Percentiles rank a stretch among this genome's conserved stretches.
phyloP scores from a whole-genome alignment of 2,797 vertebrate species.

The Catostomus latipinnis region DNA sequence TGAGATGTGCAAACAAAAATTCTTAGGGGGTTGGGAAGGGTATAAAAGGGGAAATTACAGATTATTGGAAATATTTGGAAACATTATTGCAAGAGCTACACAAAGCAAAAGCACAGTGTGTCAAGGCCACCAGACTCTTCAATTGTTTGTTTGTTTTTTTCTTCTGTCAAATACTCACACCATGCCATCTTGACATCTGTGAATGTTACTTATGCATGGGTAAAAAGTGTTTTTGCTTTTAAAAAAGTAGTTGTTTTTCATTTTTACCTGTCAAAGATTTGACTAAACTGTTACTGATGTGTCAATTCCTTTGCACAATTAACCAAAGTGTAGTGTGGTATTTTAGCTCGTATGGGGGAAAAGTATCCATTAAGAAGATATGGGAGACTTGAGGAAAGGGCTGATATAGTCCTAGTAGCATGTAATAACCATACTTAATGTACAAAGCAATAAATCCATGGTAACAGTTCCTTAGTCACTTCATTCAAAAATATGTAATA shows the following conservation, averaged over 20 bases:
- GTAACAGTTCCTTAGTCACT: conserved; percentile 80
- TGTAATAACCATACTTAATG: conserved; percentile 81
- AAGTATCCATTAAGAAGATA: conserved; percentile 52
- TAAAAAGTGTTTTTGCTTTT: conserved; percentile 72
- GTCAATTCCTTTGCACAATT: conserved; percentile 83
- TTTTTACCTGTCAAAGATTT: conserved; percentile 37
- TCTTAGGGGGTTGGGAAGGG: conserved; percentile 3
- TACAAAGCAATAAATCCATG: conserved; percentile 98
- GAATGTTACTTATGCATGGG: conserved; percentile 81
- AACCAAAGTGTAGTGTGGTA: conserved; percentile 84
- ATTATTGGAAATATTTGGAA: conserved; percentile 3
- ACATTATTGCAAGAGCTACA: conserved; percentile 18
- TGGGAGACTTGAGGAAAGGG: conserved; percentile 59
- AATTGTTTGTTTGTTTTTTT: conserved; percentile 49
- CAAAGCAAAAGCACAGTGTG: conserved; percentile 59
- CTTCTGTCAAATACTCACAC: conserved; percentile 58
- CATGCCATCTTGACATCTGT: conserved; percentile 75
- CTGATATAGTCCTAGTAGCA: conserved; percentile 70
- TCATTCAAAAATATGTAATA: conserved; percentile 69
- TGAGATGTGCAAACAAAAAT: background rate
- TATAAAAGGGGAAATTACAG: background rate
- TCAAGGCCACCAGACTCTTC: conserved; percentile 55
- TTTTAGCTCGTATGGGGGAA: conserved; percentile 69
- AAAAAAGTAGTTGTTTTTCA: conserved; percentile 54
- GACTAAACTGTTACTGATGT: conserved; percentile 77